Percentiles rank a stretch among this genome's conserved stretches.
These are phyloP conservation scores for Drosophila paranaensis DNA, from an alignment of 2,888 invertebrate genomes.

Conservation along the genomic window DNA sequence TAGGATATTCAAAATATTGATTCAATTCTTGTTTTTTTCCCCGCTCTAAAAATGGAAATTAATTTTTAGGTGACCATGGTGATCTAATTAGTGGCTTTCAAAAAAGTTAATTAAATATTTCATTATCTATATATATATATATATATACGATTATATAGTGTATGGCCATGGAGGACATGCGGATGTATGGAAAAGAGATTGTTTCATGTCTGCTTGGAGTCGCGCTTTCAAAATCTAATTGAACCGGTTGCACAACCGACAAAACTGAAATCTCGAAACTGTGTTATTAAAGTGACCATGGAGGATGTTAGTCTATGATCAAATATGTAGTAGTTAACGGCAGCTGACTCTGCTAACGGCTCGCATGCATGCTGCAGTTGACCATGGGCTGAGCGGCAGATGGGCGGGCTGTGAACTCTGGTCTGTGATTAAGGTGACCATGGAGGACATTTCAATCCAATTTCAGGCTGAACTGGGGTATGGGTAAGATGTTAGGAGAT, in stretches of 20 bases:
- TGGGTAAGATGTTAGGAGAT: neutral
- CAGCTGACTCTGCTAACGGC: neutral
- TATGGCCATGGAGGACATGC: constrained; percentile 4
- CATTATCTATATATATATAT: neutral
- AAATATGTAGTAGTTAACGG: neutral
- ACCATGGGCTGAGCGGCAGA: neutral
- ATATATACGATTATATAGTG: neutral
- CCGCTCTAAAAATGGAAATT: neutral
- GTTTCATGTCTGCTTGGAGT: neutral
- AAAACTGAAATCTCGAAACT: neutral
- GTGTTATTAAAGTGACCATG: neutral
- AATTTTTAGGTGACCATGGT: neutral
- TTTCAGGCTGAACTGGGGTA: neutral
- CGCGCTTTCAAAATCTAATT: constrained; percentile 2
- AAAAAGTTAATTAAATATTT: neutral
- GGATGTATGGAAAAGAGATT: constrained; percentile 6
- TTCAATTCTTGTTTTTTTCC: constrained; percentile 1
- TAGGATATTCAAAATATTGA: constrained; percentile 72
- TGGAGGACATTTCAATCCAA: neutral
- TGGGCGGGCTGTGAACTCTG: neutral
- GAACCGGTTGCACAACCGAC: neutral
- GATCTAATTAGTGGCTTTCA: neutral
- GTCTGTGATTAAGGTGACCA: neutral
- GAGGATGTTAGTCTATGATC: constrained; percentile 3
- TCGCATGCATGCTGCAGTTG: no score